phyloP scores from a whole-genome alignment of 1,140 invertebrate genomes.

The Drosophila fuyamai region DNA sequence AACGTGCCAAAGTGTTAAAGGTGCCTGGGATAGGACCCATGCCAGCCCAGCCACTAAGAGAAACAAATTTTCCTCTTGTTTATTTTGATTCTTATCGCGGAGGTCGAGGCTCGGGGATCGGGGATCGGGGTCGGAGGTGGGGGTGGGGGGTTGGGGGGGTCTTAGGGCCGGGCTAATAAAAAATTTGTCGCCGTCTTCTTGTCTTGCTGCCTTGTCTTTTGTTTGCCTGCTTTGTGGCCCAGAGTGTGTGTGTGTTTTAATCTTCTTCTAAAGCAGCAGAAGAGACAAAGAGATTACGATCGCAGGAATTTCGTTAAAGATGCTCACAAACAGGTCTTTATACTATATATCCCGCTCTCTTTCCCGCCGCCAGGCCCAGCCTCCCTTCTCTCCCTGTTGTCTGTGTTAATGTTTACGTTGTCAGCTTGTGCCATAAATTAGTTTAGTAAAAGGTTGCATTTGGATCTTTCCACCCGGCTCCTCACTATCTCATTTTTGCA shows the following conservation, averaged over 20 bases:
- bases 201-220: slow-evolving; percentile 53
- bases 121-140: slow-evolving; percentile 15
- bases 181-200: slow-evolving; percentile 79
- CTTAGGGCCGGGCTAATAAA: slow-evolving; percentile 74
- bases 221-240: slow-evolving; percentile 28
- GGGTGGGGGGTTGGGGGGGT: background rate
- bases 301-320: slow-evolving; percentile 82
- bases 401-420: slow-evolving; percentile 83
- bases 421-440: slow-evolving; percentile 84
- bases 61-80: slow-evolving; percentile 80
- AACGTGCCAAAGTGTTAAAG: slow-evolving; percentile 82
- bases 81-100: slow-evolving; percentile 74
- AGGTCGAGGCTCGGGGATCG: background rate
- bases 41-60: slow-evolving; percentile 36
- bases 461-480: slow-evolving; percentile 41
- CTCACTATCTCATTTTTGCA: slow-evolving; percentile 27
- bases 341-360: slow-evolving; percentile 18
- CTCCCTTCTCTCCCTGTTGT: slow-evolving; percentile 9
- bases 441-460: slow-evolving; percentile 84
- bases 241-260: slow-evolving; percentile 68
- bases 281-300: slow-evolving; percentile 84
- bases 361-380: background rate
- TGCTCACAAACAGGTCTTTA: slow-evolving; percentile 77
- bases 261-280: slow-evolving; percentile 77
- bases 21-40: slow-evolving; percentile 49